These are phyloP conservation scores for Asarcornis scutulata DNA, from an alignment of 2,113 vertebrate species.

Conservation along the genomic window DNA sequence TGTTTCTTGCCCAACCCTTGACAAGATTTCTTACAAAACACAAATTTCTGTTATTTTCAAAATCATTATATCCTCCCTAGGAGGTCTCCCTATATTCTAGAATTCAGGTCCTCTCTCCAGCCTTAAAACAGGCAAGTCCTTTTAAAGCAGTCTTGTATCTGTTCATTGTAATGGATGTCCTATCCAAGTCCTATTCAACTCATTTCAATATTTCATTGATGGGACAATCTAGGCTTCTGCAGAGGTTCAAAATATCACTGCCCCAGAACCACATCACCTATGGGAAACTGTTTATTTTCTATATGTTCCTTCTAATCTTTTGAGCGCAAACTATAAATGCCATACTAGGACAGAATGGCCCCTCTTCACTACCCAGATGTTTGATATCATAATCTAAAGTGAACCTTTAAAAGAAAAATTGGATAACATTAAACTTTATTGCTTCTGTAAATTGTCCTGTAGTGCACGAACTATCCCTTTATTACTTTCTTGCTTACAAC, in stretches of 20 bases:
- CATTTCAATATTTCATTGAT: neutral
- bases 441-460: neutral
- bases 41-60: neutral
- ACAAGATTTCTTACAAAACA: neutral
- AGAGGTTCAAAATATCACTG: neutral
- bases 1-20: neutral
- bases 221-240: neutral
- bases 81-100: neutral
- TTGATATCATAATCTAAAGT: neutral
- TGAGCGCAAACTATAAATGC: neutral
- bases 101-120: neutral
- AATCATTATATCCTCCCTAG: neutral
- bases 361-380: neutral
- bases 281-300: neutral
- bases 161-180: neutral
- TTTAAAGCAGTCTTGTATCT: neutral
- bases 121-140: neutral
- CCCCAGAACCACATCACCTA: neutral
- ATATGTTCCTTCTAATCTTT: neutral
- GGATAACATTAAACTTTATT: slow-evolving; percentile 12
- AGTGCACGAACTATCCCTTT: neutral
- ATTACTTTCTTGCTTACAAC: slow-evolving; percentile 1
- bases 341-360: neutral
- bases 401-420: neutral
- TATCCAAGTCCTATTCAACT: neutral